Conservation (phyloP, 2,113 vertebrate species). For the Phyllostomus discolor region DNA sequence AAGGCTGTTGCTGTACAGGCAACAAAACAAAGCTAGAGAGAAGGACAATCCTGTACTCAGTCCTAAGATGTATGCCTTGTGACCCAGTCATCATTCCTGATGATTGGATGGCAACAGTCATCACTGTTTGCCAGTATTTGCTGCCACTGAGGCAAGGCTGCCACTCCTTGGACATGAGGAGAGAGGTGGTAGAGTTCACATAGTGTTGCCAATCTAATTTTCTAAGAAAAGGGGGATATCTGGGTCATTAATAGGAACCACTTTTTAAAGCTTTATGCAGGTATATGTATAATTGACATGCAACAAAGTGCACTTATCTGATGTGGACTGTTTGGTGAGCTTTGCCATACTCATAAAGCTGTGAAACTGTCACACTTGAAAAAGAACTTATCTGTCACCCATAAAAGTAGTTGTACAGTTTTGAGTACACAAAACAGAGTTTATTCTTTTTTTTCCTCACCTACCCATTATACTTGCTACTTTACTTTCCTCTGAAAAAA, state of each 20-base stretch:
- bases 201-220: not conserved
- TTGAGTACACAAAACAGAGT: too few species aligned
- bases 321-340: not conserved
- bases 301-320: not conserved
- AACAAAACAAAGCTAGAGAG: not conserved
- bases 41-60: not conserved
- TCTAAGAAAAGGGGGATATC: not conserved
- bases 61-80: not conserved
- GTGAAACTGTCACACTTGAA: not conserved
- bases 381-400: not conserved
- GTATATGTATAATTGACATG: not conserved
- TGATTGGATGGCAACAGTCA: not conserved
- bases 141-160: not conserved
- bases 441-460: too few species aligned
- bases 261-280: not conserved
- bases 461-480: not conserved
- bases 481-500: not conserved
- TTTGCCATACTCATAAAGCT: not conserved
- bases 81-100: not conserved
- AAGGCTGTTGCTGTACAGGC: not conserved
- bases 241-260: not conserved
- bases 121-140: not conserved
- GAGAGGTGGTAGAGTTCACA: not conserved
- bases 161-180: not conserved
- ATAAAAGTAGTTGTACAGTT: too few species aligned